These are phyloP conservation scores for Xenopus laevis DNA, from an alignment of 2,113 vertebrate species.

Conservation along the genomic window DNA sequence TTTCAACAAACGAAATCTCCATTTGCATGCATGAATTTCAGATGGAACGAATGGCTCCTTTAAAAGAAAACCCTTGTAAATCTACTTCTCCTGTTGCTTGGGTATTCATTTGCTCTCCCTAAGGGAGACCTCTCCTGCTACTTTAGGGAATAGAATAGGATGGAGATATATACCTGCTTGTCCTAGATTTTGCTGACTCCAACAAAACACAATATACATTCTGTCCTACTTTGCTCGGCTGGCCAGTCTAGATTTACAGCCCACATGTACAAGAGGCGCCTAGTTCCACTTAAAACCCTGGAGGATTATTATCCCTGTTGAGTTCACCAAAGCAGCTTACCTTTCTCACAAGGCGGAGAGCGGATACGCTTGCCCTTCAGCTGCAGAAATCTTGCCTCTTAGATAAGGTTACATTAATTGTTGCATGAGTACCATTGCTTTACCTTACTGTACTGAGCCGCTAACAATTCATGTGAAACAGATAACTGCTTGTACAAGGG, in stretches of 20 bases:
- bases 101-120: constrained; percentile 12
- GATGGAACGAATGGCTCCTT: not conserved
- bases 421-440: constrained; percentile 7
- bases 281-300: constrained; percentile 72
- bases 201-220: constrained; percentile 63
- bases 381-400: constrained; percentile 37
- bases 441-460: constrained; percentile 28
- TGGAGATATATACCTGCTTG: constrained; percentile 27
- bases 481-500: constrained; percentile 10
- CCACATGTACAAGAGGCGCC: constrained; percentile 61
- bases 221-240: constrained; percentile 70
- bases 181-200: constrained; percentile 68
- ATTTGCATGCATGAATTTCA: no score
- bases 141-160: constrained; percentile 29
- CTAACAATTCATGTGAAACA: constrained; percentile 16
- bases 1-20: no score
- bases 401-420: constrained; percentile 37
- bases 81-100: constrained; percentile 26
- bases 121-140: constrained; percentile 3
- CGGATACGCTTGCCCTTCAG: constrained; percentile 74
- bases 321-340: constrained; percentile 80
- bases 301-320: constrained; percentile 79
- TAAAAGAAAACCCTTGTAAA: not conserved
- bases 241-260: constrained; percentile 68
- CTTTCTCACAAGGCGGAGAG: constrained; percentile 69